These are phyloP conservation scores for Napeogenes inachia DNA, from an alignment of 2,888 invertebrate genomes.

Conservation along the genomic window DNA sequence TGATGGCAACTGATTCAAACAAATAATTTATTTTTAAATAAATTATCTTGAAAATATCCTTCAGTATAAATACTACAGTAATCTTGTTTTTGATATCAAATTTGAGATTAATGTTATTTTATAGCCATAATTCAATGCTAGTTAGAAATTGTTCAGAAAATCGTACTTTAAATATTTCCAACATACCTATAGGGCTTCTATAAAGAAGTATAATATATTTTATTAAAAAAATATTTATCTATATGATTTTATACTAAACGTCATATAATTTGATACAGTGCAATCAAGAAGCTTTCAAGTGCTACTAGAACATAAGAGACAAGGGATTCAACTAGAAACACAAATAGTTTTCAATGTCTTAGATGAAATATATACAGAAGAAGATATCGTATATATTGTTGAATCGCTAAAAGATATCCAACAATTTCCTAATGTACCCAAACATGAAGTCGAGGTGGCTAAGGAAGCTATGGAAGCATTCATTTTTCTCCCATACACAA, in stretches of 20 bases:
- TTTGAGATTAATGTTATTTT: no score
- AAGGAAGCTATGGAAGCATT: constrained; percentile 8
- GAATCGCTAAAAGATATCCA: constrained; percentile 16
- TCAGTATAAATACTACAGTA: no score
- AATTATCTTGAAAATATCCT: no score
- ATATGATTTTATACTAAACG: background rate
- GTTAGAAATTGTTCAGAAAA: no score
- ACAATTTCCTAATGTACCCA: constrained; percentile 11
- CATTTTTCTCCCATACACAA: constrained; percentile 15
- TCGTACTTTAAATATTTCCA: no score
- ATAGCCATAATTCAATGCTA: no score
- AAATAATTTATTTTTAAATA: no score
- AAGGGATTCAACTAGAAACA: constrained; percentile 11
- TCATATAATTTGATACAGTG: constrained; percentile 10
- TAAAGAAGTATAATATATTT: no score
- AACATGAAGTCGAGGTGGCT: constrained; percentile 11
- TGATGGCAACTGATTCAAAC: no score
- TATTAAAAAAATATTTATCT: no score
- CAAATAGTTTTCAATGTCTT: constrained; percentile 25
- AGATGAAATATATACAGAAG: constrained; percentile 20
- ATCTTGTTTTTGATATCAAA: no score
- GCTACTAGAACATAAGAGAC: constrained; percentile 8
- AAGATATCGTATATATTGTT: constrained; percentile 14
- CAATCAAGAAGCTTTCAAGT: constrained; percentile 3
- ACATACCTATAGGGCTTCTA: no score